These are phyloP conservation scores for Muscicapa striata DNA, from an alignment of 2,797 vertebrate genomes.

Conservation along the genomic window DNA sequence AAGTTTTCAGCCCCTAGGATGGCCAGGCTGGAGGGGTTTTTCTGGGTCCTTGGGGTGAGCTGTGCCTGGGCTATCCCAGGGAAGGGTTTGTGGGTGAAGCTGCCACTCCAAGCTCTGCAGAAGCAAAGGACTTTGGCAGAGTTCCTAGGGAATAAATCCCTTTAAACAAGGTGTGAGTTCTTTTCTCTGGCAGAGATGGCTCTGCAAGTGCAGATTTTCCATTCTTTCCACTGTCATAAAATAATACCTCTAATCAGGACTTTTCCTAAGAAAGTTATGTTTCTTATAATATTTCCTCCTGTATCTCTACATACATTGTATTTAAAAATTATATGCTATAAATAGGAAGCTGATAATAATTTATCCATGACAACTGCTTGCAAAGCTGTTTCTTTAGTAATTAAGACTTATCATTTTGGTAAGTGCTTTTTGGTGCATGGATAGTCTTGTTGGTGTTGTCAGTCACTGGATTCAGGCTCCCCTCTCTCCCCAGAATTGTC, in stretches of 20 bases:
- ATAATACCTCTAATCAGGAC: neutral
- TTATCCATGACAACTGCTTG: neutral
- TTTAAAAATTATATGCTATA: neutral
- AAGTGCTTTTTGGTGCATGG: neutral
- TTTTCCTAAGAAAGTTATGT: neutral
- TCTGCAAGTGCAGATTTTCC: neutral
- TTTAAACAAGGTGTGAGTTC: neutral
- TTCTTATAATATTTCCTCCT: neutral
- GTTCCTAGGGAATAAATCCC: neutral
- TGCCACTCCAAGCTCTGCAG: neutral
- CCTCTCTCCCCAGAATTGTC: neutral
- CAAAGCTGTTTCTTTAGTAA: neutral
- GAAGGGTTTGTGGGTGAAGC: neutral
- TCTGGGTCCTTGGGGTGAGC: neutral
- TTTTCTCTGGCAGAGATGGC: neutral
- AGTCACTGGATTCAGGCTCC: neutral
- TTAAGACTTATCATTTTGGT: neutral
- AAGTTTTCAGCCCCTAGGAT: accelerated
- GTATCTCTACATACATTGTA: neutral
- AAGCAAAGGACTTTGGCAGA: neutral
- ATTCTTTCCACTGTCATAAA: neutral
- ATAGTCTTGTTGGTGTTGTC: neutral
- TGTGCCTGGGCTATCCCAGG: neutral
- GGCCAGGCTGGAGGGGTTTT: neutral
- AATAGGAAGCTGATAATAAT: neutral